Base-by-base conservation (phyloP, 2,888 invertebrate genomes). In the Sthenelais limicola region DNA sequence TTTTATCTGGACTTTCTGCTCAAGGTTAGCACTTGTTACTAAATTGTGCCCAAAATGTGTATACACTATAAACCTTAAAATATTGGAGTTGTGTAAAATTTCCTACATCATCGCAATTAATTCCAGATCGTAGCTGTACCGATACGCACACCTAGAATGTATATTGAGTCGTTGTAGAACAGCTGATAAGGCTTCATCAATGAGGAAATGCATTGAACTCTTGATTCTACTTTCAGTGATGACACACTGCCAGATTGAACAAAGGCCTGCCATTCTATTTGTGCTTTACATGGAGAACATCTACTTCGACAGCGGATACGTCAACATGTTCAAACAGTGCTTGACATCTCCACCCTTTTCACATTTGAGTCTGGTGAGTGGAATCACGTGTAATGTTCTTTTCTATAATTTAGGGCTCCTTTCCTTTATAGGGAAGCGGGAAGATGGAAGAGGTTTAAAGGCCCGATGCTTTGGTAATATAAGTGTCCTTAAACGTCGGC, bases 211-310 rank as follows among this genome's bases (percentile, higher is more conserved):
- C n/a, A n/a, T n/a, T n/a, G n/a, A n/a, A n/a, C n/a, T n/a, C n/a
- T n/a, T n/a, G n/a, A n/a, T n/a, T n/a, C n/a, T n/a, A n/a, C 26
- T 81, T 80, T 51, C 81, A 85, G 85, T 85, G 71, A 70, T 86
- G 77, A 82, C 82, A 2, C 78, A 82, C 74, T 81, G 82, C 71
- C 83, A 86, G 77, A 78, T 82, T 3, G 72, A 79, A 43, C 70
- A 75, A 15, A 58, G 82, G 0, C 80, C 78, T 71, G 84, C 84
- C 0, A 78, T 82, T 18, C 68, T 84, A 33, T 86, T 83, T 75
- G 74, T 82, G 26, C 82, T 83, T 72, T 85, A 83, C 76, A 83
- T 83, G 48, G 83, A 84, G 68, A 79, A 77, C 30, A 82, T 81
- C 35, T 79, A 80, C 66, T 74, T 83, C 30, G 84, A 85, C 70